These are phyloP conservation scores for Ostrea edulis DNA, from an alignment of 1,140 invertebrate species.

Conservation along the genomic window DNA sequence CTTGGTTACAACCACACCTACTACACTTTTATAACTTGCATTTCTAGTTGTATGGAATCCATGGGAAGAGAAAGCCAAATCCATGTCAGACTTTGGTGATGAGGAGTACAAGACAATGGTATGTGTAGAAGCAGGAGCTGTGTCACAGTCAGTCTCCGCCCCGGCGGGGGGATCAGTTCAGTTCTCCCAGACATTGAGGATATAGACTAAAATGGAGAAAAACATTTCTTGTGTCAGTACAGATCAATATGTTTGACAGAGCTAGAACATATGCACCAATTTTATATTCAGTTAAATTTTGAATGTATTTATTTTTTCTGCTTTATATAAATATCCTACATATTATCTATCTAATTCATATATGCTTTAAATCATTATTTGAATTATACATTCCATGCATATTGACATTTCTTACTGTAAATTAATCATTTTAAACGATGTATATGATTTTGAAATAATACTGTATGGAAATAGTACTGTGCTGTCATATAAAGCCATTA, in stretches of 20 bases:
- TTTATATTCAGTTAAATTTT: neutral
- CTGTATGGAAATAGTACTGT: no score
- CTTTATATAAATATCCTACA: neutral
- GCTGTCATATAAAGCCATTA: no score
- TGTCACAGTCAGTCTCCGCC: conserved; percentile 90
- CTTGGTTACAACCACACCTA: no score
- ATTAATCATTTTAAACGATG: no score
- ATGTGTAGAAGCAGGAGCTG: conserved; percentile 95
- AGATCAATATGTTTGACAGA: neutral
- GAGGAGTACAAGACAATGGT: conserved; percentile 97
- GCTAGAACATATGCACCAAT: neutral
- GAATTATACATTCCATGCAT: no score
- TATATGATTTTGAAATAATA: no score
- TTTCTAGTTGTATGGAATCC: conserved; percentile 96
- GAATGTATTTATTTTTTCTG: neutral
- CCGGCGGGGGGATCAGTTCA: conserved; percentile 85
- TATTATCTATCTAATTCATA: no score
- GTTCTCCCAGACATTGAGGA: conserved; percentile 52
- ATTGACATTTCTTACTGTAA: no score
- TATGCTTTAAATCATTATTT: no score
- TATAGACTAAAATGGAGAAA: neutral
- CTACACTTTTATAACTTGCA: neutral
- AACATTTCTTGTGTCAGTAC: no score
- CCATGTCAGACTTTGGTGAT: conserved; percentile 95
- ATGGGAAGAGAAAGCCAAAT: conserved; percentile 94